Conservation (phyloP, 1,140 invertebrate species). For the Halyomorpha halys region DNA sequence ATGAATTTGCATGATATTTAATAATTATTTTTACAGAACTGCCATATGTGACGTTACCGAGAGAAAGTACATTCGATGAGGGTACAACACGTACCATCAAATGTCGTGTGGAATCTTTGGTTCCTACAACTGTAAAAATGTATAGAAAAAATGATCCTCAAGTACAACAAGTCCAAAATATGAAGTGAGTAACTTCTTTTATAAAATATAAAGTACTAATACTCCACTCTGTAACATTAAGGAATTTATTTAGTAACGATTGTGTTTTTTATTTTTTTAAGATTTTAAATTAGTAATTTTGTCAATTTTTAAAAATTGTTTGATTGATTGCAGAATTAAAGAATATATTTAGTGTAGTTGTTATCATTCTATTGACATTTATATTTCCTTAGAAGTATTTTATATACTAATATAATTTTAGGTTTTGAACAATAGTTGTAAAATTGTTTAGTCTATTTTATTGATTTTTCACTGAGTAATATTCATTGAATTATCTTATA, state of each 20-base stretch:
- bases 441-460: no score
- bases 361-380: no score
- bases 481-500: no score
- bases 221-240: no score
- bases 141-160: constrained; percentile 35
- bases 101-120: constrained; percentile 43
- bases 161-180: not conserved
- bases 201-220: not conserved
- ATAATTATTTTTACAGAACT: constrained; percentile 17
- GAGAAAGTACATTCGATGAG: not conserved
- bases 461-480: no score
- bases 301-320: no score
- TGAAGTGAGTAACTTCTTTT: constrained; percentile 12
- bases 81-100: constrained; percentile 32
- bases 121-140: constrained; percentile 45
- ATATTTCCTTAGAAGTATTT: constrained; percentile 5
- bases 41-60: constrained; percentile 16
- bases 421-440: no score
- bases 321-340: no score
- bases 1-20: not conserved
- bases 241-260: no score
- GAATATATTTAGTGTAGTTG: no score
- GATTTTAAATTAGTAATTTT: no score
- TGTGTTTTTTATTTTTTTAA: no score
- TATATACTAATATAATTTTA: not conserved